phyloP scores from a whole-genome alignment of 2,888 invertebrate species.

The Chaetogeoica ovagalla region DNA sequence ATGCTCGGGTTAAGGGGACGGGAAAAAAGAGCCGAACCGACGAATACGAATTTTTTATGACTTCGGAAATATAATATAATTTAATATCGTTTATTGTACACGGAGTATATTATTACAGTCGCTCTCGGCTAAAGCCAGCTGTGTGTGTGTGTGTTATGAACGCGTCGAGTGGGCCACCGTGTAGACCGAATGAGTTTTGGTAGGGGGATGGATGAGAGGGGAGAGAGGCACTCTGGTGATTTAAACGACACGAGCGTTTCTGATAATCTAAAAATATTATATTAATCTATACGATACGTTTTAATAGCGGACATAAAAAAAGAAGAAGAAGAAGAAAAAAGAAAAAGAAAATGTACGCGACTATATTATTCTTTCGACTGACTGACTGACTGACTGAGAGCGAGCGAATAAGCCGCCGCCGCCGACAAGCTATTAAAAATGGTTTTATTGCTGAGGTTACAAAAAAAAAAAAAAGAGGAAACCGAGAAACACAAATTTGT shows the following conservation, averaged over 20 bases:
- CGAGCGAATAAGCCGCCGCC: conserved; percentile 11
- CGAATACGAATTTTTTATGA: conserved; percentile 38
- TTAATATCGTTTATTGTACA: neutral
- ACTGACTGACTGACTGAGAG: conserved; percentile 10
- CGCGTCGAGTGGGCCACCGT: conserved; percentile 44
- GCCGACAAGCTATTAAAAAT: conserved; percentile 53
- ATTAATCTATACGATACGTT: conserved; percentile 46
- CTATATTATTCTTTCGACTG: neutral
- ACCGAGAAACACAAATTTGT: conserved; percentile 35
- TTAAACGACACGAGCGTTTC: conserved; percentile 49
- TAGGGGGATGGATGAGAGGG: no score
- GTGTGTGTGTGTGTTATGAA: neutral
- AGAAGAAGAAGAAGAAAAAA: no score
- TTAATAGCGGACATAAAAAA: conserved; percentile 51
- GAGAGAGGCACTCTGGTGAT: conserved; percentile 25
- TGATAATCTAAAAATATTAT: conserved; percentile 53
- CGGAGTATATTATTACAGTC: neutral
- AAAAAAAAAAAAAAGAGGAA: conserved; percentile 1
- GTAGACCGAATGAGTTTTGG: neutral
- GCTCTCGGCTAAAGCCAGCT: conserved; percentile 22
- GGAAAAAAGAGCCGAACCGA: conserved; percentile 17
- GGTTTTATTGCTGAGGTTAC: conserved; percentile 44
- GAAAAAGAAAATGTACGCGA: conserved; percentile 17
- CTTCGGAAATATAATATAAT: conserved; percentile 22
- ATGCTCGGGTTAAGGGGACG: neutral